A percentile compares a stretch with the other conserved stretches of the same genome.
These are phyloP conservation scores for Bombus sylvicola DNA, from an alignment of 1,140 invertebrate species.

Conservation along the genomic window DNA sequence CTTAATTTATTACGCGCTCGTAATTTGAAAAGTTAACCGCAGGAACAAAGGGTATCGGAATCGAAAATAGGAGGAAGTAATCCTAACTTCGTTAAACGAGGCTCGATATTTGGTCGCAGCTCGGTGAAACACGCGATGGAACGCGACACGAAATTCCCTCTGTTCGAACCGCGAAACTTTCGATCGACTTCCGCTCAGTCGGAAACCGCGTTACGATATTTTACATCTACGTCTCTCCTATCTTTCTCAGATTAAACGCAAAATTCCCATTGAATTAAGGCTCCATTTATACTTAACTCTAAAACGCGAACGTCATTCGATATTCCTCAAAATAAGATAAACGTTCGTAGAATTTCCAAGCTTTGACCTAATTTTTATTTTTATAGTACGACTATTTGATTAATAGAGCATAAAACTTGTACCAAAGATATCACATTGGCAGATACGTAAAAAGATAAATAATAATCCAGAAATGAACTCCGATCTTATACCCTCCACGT, in stretches of 20 bases:
- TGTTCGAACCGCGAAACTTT: neutral
- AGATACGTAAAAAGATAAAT: too few species aligned
- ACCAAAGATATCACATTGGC: too few species aligned
- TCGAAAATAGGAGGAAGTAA: neutral
- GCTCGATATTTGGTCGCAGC: neutral
- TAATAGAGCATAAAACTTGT: neutral
- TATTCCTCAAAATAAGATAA: neutral
- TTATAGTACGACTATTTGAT: neutral
- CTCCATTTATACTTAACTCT: neutral
- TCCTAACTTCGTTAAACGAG: neutral
- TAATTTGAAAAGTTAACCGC: neutral
- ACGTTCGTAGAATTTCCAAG: neutral
- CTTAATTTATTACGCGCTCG: neutral
- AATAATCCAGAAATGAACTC: too few species aligned
- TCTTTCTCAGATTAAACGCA: neutral
- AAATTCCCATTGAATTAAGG: neutral
- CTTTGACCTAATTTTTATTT: neutral
- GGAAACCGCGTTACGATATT: neutral
- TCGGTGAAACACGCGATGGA: neutral
- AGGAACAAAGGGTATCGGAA: neutral
- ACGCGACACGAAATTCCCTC: neutral
- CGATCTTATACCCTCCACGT: too few species aligned
- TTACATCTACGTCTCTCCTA: neutral
- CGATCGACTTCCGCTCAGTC: neutral
- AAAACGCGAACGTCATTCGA: neutral